Evolutionary conservation across 2,113 vertebrate species (phyloP).

Genomic region (Sprattus sprattus): DNA sequence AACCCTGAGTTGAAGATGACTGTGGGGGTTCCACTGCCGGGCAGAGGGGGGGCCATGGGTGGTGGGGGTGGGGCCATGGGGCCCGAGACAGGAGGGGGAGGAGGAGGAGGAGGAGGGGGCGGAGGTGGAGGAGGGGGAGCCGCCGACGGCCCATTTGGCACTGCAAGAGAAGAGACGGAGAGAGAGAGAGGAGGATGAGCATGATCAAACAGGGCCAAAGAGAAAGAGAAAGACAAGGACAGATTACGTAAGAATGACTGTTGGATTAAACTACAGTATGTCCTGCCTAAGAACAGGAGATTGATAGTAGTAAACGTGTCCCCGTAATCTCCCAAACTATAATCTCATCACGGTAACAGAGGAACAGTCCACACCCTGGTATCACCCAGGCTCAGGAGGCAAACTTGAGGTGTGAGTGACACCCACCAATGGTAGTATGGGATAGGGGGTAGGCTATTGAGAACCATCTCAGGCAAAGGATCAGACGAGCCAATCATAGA

Average conservation of each 20-base stretch:
- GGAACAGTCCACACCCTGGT: too few species aligned
- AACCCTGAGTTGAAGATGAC: conserved; percentile 90
- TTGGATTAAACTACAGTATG: too few species aligned
- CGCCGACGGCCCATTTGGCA: conserved; percentile 78
- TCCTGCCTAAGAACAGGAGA: too few species aligned
- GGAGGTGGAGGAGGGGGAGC: conserved; percentile 55
- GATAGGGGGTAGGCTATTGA: too few species aligned
- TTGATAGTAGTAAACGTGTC: too few species aligned
- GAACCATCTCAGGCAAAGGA: too few species aligned
- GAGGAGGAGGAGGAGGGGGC: conserved; percentile 71
- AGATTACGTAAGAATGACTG: background rate
- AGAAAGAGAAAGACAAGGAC: background rate
- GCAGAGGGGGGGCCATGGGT: conserved; percentile 80
- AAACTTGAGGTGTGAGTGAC: too few species aligned
- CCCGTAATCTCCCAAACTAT: too few species aligned
- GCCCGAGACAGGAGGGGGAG: conserved; percentile 73
- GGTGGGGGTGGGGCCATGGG: conserved; percentile 69
- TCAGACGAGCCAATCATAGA: too few species aligned
- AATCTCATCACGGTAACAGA: too few species aligned
- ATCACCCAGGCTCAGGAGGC: too few species aligned
- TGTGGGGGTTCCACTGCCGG: conserved; percentile 82
- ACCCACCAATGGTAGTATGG: too few species aligned
- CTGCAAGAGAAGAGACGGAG: conserved; percentile 55
- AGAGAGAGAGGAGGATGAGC: background rate
- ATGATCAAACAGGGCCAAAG: background rate